These are phyloP conservation scores for Erebia epiphron DNA, from an alignment of 2,888 invertebrate genomes.

Conservation along the genomic window DNA sequence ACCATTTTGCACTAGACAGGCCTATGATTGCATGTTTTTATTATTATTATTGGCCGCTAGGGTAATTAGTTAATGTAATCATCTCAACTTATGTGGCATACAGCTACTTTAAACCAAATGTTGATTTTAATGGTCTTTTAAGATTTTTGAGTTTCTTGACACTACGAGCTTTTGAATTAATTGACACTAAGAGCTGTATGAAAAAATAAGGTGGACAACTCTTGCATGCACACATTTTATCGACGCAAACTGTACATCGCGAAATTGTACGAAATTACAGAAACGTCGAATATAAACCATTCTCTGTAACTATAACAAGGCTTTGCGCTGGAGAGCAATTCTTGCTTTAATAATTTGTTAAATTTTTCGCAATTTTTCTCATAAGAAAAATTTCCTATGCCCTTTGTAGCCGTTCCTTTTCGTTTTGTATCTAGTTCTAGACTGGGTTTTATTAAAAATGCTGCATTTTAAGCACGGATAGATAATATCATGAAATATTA, in stretches of 20 bases:
- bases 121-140: no score
- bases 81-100: no score
- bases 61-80: no score
- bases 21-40: no score
- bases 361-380: constrained; percentile 16
- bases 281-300: constrained; percentile 46
- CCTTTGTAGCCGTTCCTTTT: constrained; percentile 3
- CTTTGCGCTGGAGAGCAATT: constrained; percentile 21
- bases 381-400: constrained; percentile 13
- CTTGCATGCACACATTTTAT: neutral
- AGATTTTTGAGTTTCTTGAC: no score
- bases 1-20: no score
- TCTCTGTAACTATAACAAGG: constrained; percentile 28
- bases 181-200: no score
- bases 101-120: no score
- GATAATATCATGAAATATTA: no score
- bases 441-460: constrained; percentile 1
- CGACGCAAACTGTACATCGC: constrained; percentile 38
- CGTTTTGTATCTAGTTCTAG: neutral
- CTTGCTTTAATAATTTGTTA: constrained; percentile 26
- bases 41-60: no score
- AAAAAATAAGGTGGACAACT: no score
- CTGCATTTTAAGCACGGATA: neutral
- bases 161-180: no score
- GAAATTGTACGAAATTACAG: constrained; percentile 61